Evolutionary conservation across 2,113 vertebrate species (phyloP), one percentile per base, ranked within the genome.

Genomic region (Malurus melanocephalus): DNA sequence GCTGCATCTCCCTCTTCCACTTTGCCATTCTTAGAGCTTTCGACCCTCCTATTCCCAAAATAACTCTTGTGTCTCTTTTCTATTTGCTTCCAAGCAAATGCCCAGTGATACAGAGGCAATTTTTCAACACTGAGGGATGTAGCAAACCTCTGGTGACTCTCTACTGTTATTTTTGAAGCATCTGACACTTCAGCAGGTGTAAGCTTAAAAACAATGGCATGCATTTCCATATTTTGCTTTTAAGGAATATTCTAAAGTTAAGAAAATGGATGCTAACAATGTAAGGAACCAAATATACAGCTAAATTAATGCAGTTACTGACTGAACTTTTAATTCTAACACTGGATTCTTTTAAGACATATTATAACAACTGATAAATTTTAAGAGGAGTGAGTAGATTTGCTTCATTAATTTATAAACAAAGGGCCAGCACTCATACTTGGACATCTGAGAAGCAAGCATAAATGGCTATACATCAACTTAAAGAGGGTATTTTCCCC

Each of bases 401-500:
- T 3, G 3, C 15, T 76, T 46, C 11, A 80, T 26, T 32, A 51
- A 73, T 43, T 85, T 43, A 87, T 32, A 85, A 92, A 69, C 12
- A 80, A 57, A 77, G 10, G 11, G 2, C 33, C n/a, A 80, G 8
- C 46, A 28, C 20, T 55, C 52, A 74, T 32, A 22, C 35, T 24
- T 79, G 65, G 17, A 42, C 16, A 91, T 5, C n/a, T 64, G 13
- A 74, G 77, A 88, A 83, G 27, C 10, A 80, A 60, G 21, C 6
- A 52, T 8, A 46, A 69, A 53, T 10, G 76, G 5, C 26, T 55
- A 18, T 1, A 35, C 15, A 80, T 68, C 7, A 71, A 84, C 6
- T 64, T 23, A 66, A 45, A 57, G 12, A 71, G 5, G 4, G 1
- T 49, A 8, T 1, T 17, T 65, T 64, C 35, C 0, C 2, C 2